Evolutionary conservation across 2,113 vertebrate species (phyloP).

Genomic region (Phylloscopus trochiloides): DNA sequence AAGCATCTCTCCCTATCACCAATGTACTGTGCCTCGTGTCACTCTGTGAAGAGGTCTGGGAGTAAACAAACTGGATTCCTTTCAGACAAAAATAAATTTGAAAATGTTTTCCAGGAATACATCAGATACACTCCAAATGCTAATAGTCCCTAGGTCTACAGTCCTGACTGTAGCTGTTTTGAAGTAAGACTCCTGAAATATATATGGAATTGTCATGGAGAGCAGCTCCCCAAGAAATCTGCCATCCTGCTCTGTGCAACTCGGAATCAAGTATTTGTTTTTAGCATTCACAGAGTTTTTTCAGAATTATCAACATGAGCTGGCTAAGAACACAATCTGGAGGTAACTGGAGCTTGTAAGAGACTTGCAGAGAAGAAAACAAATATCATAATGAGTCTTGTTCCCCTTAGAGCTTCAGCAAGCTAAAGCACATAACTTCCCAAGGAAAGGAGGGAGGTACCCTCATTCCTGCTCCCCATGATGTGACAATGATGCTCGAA

Average conservation of each 20-base stretch:
- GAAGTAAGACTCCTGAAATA: neutral
- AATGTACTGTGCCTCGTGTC: fast-evolving
- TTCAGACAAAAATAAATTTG: neutral
- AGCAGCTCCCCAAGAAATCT: neutral
- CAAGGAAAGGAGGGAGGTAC: fast-evolving
- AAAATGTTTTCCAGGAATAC: neutral
- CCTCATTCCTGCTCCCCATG: neutral
- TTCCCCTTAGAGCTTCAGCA: fast-evolving
- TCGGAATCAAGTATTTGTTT: neutral
- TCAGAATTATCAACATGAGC: neutral
- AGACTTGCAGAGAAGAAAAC: neutral
- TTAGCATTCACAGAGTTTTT: neutral
- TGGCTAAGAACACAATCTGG: neutral
- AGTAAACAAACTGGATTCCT: neutral
- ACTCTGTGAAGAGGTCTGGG: neutral
- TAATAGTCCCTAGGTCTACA: neutral
- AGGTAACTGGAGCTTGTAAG: neutral
- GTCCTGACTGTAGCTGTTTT: neutral
- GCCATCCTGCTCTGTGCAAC: neutral
- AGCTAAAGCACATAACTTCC: neutral
- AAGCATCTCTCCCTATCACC: neutral
- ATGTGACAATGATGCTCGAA: neutral
- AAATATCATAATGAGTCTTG: neutral
- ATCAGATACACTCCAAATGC: neutral
- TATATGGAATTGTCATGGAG: no score